Percentiles rank a stretch among this genome's conserved stretches.
These are phyloP conservation scores for Carlito syrichta DNA, from an alignment of 2,113 vertebrate genomes.

Conservation along the genomic window DNA sequence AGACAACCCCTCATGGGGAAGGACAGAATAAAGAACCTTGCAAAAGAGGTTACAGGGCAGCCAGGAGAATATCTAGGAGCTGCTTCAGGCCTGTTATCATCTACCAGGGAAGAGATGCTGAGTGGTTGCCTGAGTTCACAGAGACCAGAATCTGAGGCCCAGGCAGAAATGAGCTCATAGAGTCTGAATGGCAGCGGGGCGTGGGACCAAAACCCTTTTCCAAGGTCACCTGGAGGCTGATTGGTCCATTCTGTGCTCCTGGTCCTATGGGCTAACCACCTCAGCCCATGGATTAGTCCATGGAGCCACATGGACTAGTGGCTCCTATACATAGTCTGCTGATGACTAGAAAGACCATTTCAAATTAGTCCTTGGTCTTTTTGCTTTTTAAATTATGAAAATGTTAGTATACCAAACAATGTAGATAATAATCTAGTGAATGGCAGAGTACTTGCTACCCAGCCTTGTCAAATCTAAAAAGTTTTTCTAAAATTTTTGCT, in stretches of 20 bases:
- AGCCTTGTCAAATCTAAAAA: background rate
- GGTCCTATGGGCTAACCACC: background rate
- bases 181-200: accelerated
- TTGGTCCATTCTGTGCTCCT: background rate
- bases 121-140: background rate
- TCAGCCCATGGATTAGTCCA: no score
- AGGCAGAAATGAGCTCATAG: no score
- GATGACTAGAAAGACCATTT: accelerated
- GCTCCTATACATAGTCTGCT: no score
- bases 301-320: accelerated
- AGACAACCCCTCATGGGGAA: no score
- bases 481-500: background rate
- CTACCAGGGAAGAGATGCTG: background rate
- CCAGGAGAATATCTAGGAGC: no score
- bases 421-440: accelerated
- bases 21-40: background rate
- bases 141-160: no score
- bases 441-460: background rate
- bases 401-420: background rate
- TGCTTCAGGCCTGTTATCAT: background rate
- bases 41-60: background rate
- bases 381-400: background rate
- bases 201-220: background rate
- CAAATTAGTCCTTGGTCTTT: background rate
- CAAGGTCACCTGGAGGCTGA: background rate